Conservation (phyloP, 2,888 invertebrate genomes). For the Agriopis aurantiaria region DNA sequence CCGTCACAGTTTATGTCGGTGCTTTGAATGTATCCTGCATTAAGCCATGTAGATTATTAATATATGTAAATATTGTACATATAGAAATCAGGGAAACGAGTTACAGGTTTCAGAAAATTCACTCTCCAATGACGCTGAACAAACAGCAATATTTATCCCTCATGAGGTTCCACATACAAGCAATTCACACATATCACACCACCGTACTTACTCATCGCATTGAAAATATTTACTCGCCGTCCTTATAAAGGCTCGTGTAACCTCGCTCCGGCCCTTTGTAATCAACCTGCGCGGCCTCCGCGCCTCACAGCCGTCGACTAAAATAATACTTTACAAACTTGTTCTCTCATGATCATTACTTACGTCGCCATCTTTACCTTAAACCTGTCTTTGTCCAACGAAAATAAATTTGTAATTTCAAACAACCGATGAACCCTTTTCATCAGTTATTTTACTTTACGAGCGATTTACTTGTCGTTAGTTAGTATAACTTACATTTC, state of each 20-base stretch:
- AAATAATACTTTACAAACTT: slow-evolving; percentile 67
- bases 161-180: slow-evolving; percentile 27
- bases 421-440: slow-evolving; percentile 28
- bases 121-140: slow-evolving; percentile 14
- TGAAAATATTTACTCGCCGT: slow-evolving; percentile 50
- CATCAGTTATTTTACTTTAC: background rate
- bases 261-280: slow-evolving; percentile 79
- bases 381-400: slow-evolving; percentile 45
- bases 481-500: background rate
- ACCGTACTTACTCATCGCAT: slow-evolving; percentile 38
- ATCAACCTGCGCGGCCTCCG: slow-evolving; percentile 79
- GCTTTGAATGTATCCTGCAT: background rate
- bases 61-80: background rate
- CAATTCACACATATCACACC: slow-evolving; percentile 33
- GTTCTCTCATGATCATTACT: slow-evolving; percentile 54
- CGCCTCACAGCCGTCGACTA: slow-evolving; percentile 67
- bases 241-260: slow-evolving; percentile 62
- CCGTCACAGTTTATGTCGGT: too few relatives aligned
- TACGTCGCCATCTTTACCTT: slow-evolving; percentile 44
- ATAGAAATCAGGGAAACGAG: background rate
- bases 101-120: slow-evolving; percentile 6
- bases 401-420: slow-evolving; percentile 40
- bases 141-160: slow-evolving; percentile 23
- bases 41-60: background rate
- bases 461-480: background rate